phyloP scores from a whole-genome alignment of 2,113 vertebrate genomes.

The Sterna hirundo region DNA sequence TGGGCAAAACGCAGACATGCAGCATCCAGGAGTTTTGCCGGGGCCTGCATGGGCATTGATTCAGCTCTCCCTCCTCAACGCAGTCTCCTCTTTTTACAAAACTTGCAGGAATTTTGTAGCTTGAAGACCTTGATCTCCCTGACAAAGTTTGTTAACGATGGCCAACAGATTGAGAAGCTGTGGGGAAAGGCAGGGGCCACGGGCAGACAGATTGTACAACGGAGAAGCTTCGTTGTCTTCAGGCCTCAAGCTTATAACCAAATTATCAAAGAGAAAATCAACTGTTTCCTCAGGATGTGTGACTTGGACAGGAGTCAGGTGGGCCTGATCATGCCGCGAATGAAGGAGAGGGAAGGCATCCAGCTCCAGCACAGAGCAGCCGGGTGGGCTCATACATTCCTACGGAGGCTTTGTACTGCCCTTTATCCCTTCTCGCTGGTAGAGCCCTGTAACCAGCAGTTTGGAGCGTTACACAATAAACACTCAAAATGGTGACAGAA shows the following conservation, averaged over 20 bases:
- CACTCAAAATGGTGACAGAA: conserved; percentile 67
- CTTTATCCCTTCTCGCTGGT: not conserved
- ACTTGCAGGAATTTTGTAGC: not conserved
- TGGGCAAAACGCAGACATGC: accelerated
- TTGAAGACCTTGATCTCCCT: not conserved
- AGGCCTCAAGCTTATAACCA: not conserved
- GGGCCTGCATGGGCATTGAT: not conserved
- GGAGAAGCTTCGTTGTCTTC: not conserved
- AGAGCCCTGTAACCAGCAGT: not conserved
- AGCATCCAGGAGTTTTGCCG: not conserved
- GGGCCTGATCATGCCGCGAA: accelerated
- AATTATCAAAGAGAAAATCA: not conserved
- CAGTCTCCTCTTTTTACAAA: not conserved
- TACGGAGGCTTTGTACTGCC: not conserved
- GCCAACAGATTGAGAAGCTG: not conserved
- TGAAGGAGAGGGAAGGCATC: not conserved
- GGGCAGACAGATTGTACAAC: not conserved
- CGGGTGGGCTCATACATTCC: not conserved
- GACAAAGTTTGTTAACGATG: not conserved
- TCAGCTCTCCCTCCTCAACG: not conserved
- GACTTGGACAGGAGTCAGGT: conserved; percentile 12
- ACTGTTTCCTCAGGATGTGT: not conserved
- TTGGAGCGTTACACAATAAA: conserved; percentile 20
- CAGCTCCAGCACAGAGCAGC: not conserved
- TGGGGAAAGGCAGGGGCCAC: not conserved